phyloP scores from a whole-genome alignment of 1,140 invertebrate genomes.

The Drosophila oshimai region DNA sequence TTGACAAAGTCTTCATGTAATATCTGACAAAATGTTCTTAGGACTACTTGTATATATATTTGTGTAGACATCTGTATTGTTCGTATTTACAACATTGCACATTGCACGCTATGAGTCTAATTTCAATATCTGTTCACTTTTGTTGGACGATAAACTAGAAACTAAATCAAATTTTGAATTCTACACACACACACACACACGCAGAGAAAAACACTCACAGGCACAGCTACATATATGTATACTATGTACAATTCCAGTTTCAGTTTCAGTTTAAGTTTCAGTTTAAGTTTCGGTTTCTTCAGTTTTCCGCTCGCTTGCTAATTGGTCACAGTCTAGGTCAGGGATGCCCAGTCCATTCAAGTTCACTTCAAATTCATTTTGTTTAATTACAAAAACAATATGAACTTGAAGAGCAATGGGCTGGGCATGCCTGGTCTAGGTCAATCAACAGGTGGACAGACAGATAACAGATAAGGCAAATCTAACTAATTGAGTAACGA shows the following conservation, averaged over 20 bases:
- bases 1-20: constrained; percentile 18
- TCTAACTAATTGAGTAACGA: constrained; percentile 27
- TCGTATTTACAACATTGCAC: constrained; percentile 51
- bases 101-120: constrained; percentile 61
- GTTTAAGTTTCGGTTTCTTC: background rate
- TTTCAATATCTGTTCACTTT: background rate
- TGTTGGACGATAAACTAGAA: too few species aligned
- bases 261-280: background rate
- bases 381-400: too few species aligned
- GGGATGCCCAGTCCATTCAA: too few species aligned
- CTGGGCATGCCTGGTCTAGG: too few species aligned
- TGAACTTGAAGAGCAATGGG: too few species aligned
- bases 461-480: constrained; percentile 13
- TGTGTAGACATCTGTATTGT: constrained; percentile 10
- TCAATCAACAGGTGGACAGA: constrained; percentile 12
- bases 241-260: constrained; percentile 5
- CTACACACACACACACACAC: background rate
- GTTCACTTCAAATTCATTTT: too few species aligned
- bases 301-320: background rate
- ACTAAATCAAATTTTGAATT: background rate
- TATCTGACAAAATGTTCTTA: constrained; percentile 13
- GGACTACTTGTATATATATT: constrained; percentile 1
- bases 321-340: background rate
- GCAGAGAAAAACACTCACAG: background rate
- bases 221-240: background rate